Base-by-base conservation (phyloP, 2,113 vertebrate species). In the Athene cunicularia region DNA sequence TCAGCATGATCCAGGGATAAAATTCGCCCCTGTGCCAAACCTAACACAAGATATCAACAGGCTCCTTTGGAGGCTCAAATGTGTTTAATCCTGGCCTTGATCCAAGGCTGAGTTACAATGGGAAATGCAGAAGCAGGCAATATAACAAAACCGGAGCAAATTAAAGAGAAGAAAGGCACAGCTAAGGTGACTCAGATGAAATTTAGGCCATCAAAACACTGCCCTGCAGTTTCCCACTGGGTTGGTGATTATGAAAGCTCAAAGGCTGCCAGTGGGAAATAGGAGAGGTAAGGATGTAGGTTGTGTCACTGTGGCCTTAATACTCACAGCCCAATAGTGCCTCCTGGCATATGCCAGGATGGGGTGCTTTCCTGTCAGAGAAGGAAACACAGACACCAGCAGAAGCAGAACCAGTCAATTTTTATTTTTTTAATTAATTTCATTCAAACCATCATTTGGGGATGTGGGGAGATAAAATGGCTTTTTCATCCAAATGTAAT, bases 151-250 rank as follows among this genome's bases (percentile, higher is more conserved):
- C 8, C 1, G 2, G 55, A 12, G 59, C 63, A 62, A 84, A 81
- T 74, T 32, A 87, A 47, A 80, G 60, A 26, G 87, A 49, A 96
- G 76, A 95, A 97, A 94, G 28, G 64, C 80, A 24, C 37, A n/a
- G 76, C 50, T 39, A 10, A 66, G n/a, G 94, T 93, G 90, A 79
- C 73, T 87, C 80, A 81, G 64, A 59, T 12, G 56, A 91, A 91
- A 95, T 94, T n/a, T 4, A 87, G 90, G 87, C 80, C 64, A 75
- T 67, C 84, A 75, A 93, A 95, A 94, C 56, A n/a, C 37, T 16
- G 41, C 64, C 70, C 77, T 37, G 82, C 71, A 63, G n/a, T 22
- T 91, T 85, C 64, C 73, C 58, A 19, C 72, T 28, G 50, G 50
- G 47, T 6, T 43, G n/a, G 47, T 17, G 64, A 45, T 66, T 95